Base-by-base conservation (phyloP, 2,888 invertebrate species). In the Sarcophaga caerulescens region DNA sequence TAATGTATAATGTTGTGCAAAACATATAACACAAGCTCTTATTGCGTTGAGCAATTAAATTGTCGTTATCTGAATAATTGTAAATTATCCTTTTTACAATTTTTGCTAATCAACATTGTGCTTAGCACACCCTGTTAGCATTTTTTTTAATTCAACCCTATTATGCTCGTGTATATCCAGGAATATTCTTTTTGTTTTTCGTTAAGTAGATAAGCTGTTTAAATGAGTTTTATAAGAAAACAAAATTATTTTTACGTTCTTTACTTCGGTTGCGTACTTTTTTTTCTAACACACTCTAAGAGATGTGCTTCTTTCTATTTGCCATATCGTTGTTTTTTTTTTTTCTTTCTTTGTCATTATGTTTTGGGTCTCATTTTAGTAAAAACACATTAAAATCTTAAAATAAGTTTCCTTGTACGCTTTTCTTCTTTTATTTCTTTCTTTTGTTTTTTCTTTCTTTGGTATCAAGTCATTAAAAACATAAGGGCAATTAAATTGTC, bases 401-500 rank as follows among this genome's bases (percentile, higher is more conserved):
- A 65, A 73, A 68, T 62, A 77, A 21, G 71, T 35, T 82, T 73
- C 66, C 25, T 52, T 83, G 44, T 35, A 35, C 10, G 35, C 73
- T 59, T 23, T 35, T 78, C 14, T 76, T 71, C 68, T 69, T 57
- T 19, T 52, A n/a, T n/a, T n/a, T n/a, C n/a, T 35, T 73, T 74
- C 19, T 44, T 78, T 44, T 35, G 71, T 47, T 23, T 47, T 23
- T 35, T 75, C n/a, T 76, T 75, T 73, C 69, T 65, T 19, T 52
- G 17, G 14, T 52, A 14, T 52, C 25, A 82, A 81, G 81, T 81
- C 83, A 17, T 81, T 86, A 84, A 81, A 86, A 84, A 81, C 77
- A 84, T 75, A 81, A 86, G 78, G 84, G 77, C 86, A 86, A 86
- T 86, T 86, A 86, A 81, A 86, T 75, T 84, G 84, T 84, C 84